Percentiles rank a stretch among this genome's conserved stretches.
phyloP scores from a whole-genome alignment of 1,140 invertebrate species.

The Diorhabda elongata region DNA sequence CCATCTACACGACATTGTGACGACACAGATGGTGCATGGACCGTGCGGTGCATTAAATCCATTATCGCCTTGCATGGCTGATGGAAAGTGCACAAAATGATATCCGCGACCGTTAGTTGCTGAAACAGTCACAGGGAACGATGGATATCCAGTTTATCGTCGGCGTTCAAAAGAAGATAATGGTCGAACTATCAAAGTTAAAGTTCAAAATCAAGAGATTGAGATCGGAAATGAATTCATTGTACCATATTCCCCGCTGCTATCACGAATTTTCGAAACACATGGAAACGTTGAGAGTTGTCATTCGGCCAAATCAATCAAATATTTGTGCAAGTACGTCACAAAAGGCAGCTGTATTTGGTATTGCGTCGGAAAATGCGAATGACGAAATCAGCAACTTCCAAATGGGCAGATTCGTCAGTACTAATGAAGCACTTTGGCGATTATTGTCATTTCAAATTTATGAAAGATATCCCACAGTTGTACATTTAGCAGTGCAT shows the following conservation, averaged over 20 bases:
- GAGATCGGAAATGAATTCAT: slow-evolving; percentile 45
- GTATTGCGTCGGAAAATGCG: too few relatives aligned
- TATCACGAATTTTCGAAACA: slow-evolving; percentile 40
- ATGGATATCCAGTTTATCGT: slow-evolving; percentile 47
- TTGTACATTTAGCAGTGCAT: too few relatives aligned
- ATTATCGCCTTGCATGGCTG: slow-evolving; percentile 48
- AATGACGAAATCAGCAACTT: too few relatives aligned
- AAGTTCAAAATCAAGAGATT: slow-evolving; percentile 28
- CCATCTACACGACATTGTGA: slow-evolving; percentile 45
- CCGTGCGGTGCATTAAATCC: slow-evolving; percentile 37
- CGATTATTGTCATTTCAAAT: slow-evolving; percentile 47
- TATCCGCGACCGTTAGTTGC: slow-evolving; percentile 33
- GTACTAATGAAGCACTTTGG: slow-evolving; percentile 49
- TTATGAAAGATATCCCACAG: slow-evolving; percentile 40
- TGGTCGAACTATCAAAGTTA: slow-evolving; percentile 30
- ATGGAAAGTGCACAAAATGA: slow-evolving; percentile 34
- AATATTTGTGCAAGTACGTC: background rate
- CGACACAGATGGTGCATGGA: slow-evolving; percentile 50
- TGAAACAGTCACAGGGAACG: slow-evolving; percentile 41
- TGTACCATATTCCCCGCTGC: slow-evolving; percentile 43
- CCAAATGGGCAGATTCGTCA: too few relatives aligned
- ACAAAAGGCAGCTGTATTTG: background rate
- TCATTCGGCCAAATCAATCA: slow-evolving; percentile 32
- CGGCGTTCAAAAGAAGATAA: slow-evolving; percentile 44
- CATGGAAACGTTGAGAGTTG: slow-evolving; percentile 46